These are phyloP conservation scores for Ligdia adustata DNA, from an alignment of 2,888 invertebrate species.

Conservation along the genomic window DNA sequence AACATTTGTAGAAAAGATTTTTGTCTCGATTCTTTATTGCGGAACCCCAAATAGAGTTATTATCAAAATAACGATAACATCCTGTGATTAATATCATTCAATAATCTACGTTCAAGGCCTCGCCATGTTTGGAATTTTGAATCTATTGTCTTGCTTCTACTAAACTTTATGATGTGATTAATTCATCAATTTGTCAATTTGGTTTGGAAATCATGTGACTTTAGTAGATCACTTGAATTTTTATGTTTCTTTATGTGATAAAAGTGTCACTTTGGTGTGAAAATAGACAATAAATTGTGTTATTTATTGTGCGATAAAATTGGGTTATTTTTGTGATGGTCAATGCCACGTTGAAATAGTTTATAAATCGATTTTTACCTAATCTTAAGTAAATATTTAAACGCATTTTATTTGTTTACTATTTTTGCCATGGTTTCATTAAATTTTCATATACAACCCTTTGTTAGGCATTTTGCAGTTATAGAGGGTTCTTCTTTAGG, in stretches of 20 bases:
- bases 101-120: neutral
- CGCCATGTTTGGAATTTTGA: conserved; percentile 9
- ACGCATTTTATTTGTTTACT: no score
- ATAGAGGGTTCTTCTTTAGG: no score
- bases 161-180: conserved; percentile 11
- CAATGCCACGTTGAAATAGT: no score
- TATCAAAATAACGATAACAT: conserved; percentile 7
- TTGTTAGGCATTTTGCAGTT: no score
- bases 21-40: neutral
- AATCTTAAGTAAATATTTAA: no score
- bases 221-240: conserved; percentile 9
- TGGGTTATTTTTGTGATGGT: neutral
- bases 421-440: no score
- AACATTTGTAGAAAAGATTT: no score
- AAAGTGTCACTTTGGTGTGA: neutral
- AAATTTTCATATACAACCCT: no score
- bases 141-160: conserved; percentile 17
- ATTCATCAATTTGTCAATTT: conserved; percentile 11
- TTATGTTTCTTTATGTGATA: conserved; percentile 10
- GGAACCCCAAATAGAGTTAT: conserved; percentile 6
- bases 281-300: conserved; percentile 6
- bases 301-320: conserved; percentile 4
- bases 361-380: no score
- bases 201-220: conserved; percentile 11
- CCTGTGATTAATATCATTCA: conserved; percentile 11